These are phyloP conservation scores for Hylia prasina DNA, from an alignment of 2,113 vertebrate species.

Conservation along the genomic window DNA sequence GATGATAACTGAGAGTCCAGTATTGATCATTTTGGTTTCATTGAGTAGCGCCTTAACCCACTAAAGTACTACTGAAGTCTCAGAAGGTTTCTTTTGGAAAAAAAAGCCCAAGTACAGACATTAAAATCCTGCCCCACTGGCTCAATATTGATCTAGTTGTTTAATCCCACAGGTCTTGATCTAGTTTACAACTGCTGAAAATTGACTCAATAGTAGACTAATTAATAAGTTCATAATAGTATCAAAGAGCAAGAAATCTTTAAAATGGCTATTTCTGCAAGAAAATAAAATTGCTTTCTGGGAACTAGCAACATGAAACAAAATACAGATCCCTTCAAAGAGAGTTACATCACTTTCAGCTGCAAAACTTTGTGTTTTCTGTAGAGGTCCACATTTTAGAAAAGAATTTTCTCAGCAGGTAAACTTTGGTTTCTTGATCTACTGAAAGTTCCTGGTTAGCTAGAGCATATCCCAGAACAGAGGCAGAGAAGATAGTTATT, in stretches of 20 bases:
- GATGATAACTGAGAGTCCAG: neutral
- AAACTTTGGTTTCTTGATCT: neutral
- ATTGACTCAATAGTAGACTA: slow-evolving; percentile 32
- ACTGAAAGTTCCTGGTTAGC: neutral
- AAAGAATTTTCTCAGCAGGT: neutral
- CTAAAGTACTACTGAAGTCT: neutral
- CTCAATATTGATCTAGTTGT: slow-evolving; percentile 32
- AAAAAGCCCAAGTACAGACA: neutral
- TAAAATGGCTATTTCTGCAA: slow-evolving; percentile 53
- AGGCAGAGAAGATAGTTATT: neutral
- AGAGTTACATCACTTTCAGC: neutral
- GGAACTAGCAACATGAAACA: slow-evolving; percentile 38
- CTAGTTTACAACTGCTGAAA: slow-evolving; percentile 30
- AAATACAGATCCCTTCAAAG: slow-evolving; percentile 21
- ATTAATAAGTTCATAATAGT: slow-evolving; percentile 60
- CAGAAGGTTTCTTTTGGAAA: neutral
- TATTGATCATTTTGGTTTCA: slow-evolving; percentile 21
- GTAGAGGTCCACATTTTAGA: neutral
- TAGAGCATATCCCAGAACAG: neutral
- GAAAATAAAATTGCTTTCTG: slow-evolving; percentile 37
- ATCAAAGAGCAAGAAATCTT: slow-evolving; percentile 63
- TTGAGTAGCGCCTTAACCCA: neutral
- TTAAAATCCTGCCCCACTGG: neutral
- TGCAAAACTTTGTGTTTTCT: neutral
- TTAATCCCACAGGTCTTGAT: slow-evolving; percentile 53